These are phyloP conservation scores for Pedionomus torquatus DNA, from an alignment of 2,113 vertebrate species.

Conservation along the genomic window DNA sequence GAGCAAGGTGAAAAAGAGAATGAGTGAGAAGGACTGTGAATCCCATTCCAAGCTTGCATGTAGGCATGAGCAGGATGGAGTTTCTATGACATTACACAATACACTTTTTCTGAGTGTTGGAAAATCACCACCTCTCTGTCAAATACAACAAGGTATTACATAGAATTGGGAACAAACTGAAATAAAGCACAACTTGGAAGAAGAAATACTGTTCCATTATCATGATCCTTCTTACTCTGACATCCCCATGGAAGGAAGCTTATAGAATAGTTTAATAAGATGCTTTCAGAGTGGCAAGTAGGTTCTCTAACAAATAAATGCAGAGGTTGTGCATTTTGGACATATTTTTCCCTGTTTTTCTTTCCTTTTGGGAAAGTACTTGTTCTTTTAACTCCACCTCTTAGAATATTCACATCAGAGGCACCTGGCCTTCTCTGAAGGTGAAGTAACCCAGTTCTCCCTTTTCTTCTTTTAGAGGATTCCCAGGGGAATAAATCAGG, in stretches of 20 bases:
- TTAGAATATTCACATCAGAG: constrained; percentile 1
- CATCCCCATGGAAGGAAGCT: neutral
- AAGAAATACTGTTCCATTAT: neutral
- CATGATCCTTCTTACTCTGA: neutral
- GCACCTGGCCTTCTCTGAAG: neutral
- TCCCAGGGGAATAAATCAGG: neutral
- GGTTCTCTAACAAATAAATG: neutral
- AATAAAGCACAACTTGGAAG: neutral
- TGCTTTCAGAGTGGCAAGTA: neutral
- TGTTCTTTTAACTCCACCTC: neutral
- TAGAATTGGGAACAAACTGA: neutral
- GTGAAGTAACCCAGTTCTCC: neutral
- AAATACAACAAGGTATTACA: neutral
- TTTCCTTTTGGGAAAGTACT: neutral
- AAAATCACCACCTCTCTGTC: neutral
- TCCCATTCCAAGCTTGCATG: neutral
- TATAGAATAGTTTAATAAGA: neutral
- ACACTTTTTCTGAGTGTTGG: neutral
- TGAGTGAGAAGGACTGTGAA: neutral
- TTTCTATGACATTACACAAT: neutral
- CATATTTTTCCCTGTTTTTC: neutral
- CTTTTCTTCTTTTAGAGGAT: neutral
- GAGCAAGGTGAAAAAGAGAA: neutral
- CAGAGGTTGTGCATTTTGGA: neutral
- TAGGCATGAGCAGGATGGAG: neutral